Evolutionary conservation across 1,140 invertebrate genomes (phyloP), one percentile per base, ranked within the genome.

Genomic region (Drosophila pectinifera): DNA sequence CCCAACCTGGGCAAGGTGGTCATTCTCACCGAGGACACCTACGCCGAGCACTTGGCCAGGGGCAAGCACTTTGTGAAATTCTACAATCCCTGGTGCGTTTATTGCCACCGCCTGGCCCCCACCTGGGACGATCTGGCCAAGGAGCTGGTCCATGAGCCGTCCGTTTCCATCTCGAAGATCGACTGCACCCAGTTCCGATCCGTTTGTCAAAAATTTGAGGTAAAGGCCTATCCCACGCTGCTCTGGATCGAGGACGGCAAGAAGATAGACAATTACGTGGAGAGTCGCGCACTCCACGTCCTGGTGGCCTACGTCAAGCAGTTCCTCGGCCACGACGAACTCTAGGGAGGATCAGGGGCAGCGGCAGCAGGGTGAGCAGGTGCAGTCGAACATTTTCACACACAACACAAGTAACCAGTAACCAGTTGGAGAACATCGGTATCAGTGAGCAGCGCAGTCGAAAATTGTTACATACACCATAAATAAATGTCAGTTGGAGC

Each of bases 61-160:
- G 96, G 96, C 58, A 93, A 95, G 73, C 95, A 96, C 91, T 97
- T 98, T 92, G 93, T 98, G 22, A 97, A 97, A 80, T 97, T 97
- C 92, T 97, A 96, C 92, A 96, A 96, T 16, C 96, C 96, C 0
- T 97, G 96, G 96, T 97, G 96, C 92, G 95, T 95, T 14, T 95
- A 96, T 91, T 97, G 96, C 86, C 68, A 95, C 93, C 95, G 94
- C 90, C 92, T 96, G 73, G 95, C 95, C 1, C 95, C 95, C 36
- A 94, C 93, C 0, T 97, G 96, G 96, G 94, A 96, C 43, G 92
- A 95, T 45, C 91, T 97, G 39, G 96, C 95, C 0, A 93, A 94
- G 63, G 93, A 94, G 69, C 93, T 95, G 59, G 92, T 94, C 48
- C 91, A 94, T 58, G 94, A 95, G 61, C 91, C 93, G 8, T 83